phyloP scores from a whole-genome alignment of 2,797 vertebrate species.

The Selene dorsalis region DNA sequence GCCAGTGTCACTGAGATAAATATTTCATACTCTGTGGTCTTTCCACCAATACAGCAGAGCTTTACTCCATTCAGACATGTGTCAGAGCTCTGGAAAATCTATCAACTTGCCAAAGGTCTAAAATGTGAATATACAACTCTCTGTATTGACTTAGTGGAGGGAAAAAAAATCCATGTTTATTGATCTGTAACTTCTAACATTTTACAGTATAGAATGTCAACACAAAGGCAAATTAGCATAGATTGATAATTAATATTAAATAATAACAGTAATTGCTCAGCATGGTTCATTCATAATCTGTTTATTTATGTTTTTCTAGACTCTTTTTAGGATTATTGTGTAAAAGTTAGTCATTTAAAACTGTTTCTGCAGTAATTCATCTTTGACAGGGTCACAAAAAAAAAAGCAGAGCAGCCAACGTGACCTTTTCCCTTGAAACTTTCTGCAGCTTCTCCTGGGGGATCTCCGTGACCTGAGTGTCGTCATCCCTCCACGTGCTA shows the following conservation, averaged over 20 bases:
- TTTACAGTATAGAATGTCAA: conserved; percentile 7
- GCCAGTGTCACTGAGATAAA: conserved; percentile 43
- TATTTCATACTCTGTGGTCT: conserved; percentile 60
- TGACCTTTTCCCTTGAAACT: conserved; percentile 45
- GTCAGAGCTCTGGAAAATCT: conserved; percentile 31
- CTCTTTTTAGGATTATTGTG: neutral
- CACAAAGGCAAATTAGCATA: neutral
- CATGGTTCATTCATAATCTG: neutral
- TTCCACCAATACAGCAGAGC: conserved; percentile 6
- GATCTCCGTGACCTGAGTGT: conserved; percentile 18
- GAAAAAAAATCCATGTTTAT: conserved; percentile 8
- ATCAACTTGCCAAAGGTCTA: neutral
- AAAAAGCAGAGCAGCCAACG: neutral
- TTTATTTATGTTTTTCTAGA: neutral
- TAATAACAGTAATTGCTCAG: neutral
- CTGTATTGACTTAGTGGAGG: neutral
- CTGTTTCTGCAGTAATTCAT: neutral
- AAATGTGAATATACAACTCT: conserved; percentile 10
- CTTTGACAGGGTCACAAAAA: neutral
- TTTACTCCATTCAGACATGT: neutral
- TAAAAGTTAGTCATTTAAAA: neutral
- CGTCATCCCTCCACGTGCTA: neutral
- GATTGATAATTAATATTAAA: conserved; percentile 8
- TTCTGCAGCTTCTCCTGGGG: conserved; percentile 11
- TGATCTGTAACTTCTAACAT: conserved; percentile 15